These are phyloP conservation scores for Cynodonichthys magdalenae DNA, from an alignment of 2,797 vertebrate species.

Conservation along the genomic window DNA sequence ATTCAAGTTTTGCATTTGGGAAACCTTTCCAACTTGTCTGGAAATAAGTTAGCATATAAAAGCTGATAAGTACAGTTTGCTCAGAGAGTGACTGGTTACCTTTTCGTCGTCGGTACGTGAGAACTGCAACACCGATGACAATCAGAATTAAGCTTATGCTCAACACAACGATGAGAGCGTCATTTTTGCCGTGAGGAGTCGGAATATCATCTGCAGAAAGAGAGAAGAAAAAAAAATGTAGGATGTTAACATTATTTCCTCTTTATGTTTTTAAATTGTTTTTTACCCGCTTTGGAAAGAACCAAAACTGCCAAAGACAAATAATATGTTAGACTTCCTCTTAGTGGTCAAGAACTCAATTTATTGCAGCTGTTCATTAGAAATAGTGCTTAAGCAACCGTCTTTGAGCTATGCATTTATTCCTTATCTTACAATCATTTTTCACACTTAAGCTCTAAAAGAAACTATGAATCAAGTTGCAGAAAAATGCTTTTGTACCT, in stretches of 20 bases:
- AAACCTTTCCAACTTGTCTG: too few relatives aligned
- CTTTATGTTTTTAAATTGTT: neutral
- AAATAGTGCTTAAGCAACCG: neutral
- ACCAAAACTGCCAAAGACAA: slow-evolving; percentile 48
- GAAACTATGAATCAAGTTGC: neutral
- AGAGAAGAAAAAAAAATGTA: slow-evolving; percentile 2
- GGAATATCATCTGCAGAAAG: slow-evolving; percentile 66
- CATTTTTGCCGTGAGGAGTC: neutral
- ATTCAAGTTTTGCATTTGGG: too few relatives aligned
- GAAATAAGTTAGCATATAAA: too few relatives aligned
- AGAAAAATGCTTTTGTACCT: too few relatives aligned
- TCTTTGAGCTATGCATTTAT: neutral
- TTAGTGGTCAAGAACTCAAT: slow-evolving; percentile 14
- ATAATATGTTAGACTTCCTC: slow-evolving; percentile 33
- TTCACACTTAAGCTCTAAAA: neutral
- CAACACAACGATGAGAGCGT: slow-evolving; percentile 13
- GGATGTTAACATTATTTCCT: neutral
- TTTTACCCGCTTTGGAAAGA: slow-evolving; percentile 55
- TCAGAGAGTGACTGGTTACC: slow-evolving; percentile 32
- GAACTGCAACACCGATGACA: neutral
- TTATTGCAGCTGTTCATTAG: neutral
- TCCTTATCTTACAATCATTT: neutral
- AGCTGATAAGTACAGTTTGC: too few relatives aligned
- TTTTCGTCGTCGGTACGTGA: slow-evolving; percentile 48
- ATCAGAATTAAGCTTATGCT: slow-evolving; percentile 17